phyloP scores from a whole-genome alignment of 2,797 vertebrate species.

The Enteromius mattozi region DNA sequence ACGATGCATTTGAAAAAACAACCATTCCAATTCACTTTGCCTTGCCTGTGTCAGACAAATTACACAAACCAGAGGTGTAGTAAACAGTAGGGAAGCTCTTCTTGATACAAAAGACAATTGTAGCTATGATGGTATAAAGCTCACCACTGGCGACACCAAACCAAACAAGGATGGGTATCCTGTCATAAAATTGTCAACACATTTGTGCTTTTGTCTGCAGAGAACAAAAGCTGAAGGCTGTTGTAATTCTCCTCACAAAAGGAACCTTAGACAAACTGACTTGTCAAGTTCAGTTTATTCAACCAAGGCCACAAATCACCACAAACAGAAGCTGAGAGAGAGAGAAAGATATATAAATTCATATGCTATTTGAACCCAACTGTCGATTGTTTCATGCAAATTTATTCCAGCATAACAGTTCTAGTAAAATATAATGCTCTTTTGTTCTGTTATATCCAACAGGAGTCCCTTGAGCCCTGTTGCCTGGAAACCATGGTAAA shows the following conservation, averaged over 20 bases:
- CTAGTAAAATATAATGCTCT: constrained; percentile 53
- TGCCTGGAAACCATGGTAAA: constrained; percentile 62
- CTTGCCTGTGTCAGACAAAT: neutral
- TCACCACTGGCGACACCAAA: constrained; percentile 22
- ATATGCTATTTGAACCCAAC: neutral
- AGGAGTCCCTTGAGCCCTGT: constrained; percentile 44
- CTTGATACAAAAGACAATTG: constrained; percentile 34
- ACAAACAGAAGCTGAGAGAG: neutral
- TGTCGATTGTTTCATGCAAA: constrained; percentile 1
- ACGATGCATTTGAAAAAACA: neutral
- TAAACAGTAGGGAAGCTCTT: constrained; percentile 31
- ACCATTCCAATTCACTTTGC: neutral
- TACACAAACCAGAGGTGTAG: constrained; percentile 8
- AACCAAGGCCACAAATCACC: neutral
- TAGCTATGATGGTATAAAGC: neutral
- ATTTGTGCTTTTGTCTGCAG: constrained; percentile 1
- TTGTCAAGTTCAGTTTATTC: neutral
- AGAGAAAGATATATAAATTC: neutral
- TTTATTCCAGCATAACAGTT: constrained; percentile 3
- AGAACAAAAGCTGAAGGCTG: neutral
- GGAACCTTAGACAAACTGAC: neutral
- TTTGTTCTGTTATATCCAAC: constrained; percentile 56
- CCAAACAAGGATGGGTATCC: neutral
- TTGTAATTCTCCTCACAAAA: neutral
- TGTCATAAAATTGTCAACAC: constrained; percentile 19